Evolutionary conservation across 2,888 invertebrate species (phyloP).

Genomic region (Piscicola geometra): DNA sequence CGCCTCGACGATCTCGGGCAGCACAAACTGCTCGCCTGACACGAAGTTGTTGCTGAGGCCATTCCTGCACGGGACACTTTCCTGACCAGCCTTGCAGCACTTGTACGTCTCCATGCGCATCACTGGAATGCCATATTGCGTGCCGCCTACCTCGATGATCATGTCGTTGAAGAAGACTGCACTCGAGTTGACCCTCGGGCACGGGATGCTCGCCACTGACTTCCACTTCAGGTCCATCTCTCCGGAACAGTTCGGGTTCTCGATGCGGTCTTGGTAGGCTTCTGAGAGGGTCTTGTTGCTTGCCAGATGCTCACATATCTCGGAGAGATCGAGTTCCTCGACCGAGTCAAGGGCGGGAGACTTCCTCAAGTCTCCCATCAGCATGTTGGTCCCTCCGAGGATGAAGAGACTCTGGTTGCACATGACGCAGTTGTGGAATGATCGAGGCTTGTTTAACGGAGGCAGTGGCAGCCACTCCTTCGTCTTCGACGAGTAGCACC

Average conservation of each 20-base stretch:
- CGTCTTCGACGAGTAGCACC: constrained; percentile 52
- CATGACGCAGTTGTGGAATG: constrained; percentile 51
- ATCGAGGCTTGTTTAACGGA: constrained; percentile 50
- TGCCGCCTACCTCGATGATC: constrained; percentile 53
- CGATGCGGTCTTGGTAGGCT: not conserved
- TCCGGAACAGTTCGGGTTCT: constrained; percentile 8
- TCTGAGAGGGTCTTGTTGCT: not conserved
- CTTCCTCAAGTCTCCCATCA: constrained; percentile 45
- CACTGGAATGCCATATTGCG: constrained; percentile 45
- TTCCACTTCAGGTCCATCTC: constrained; percentile 7
- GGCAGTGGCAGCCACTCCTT: constrained; percentile 49
- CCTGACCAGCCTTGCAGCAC: constrained; percentile 43
- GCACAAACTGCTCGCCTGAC: constrained; percentile 51
- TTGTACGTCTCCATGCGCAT: constrained; percentile 53
- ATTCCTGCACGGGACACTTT: constrained; percentile 37
- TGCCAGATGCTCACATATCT: not conserved
- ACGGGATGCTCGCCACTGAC: constrained; percentile 45
- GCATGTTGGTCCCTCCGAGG: constrained; percentile 48
- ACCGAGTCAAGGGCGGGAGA: constrained; percentile 50
- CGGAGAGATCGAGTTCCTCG: constrained; percentile 50
- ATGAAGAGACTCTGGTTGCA: constrained; percentile 50
- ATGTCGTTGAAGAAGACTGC: constrained; percentile 50
- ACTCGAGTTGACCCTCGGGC: constrained; percentile 51
- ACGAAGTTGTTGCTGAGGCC: constrained; percentile 33
- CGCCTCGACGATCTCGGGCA: constrained; percentile 51